Evolutionary conservation across 2,113 vertebrate genomes (phyloP), one percentile per base, ranked within the genome.

Genomic region (Halcyon senegalensis): DNA sequence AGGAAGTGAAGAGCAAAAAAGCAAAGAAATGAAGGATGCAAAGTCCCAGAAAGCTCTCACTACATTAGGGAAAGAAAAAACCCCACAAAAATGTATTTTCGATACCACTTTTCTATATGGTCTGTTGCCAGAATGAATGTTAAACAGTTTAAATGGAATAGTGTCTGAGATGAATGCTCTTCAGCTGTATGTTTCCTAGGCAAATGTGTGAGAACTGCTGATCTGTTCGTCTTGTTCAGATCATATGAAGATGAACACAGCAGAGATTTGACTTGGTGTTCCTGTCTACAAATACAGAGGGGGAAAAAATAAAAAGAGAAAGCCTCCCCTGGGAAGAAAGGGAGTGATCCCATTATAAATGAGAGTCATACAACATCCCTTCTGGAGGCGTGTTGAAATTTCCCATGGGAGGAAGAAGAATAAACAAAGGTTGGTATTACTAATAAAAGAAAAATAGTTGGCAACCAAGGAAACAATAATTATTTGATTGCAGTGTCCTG

Each of bases 381-480:
- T 95, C 90, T 95, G 93, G 84, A 96, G 87, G 73, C 55, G 19
- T 96, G 95, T 94, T 95, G 95, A 97, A 96, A 94, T 96, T 96
- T 97, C 96, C 94, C 96, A 91, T 94, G 95, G 94, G 95, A 97
- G 93, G 94, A 96, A 94, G 84, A 91, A 95, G 90, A 91, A 90
- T 96, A 96, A 97, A 95, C 90, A 96, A 93, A 96, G 78, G 84
- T 93, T 2, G 7, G 87, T 96, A 94, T 97, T 94, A 91, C 78
- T 96, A 96, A 90, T 96, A 96, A 94, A 95, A 96, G 62, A 95
- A 94, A 96, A 95, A 94, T 74, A 80, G 82, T 91, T 95, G 70
- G 90, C 93, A 94, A 35, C 90, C 63, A 74, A 77, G 87, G 93
- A 90, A 96, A 87, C 93, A 96, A 73, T 85, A 89, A 96, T 96